Base-by-base conservation (phyloP, 1,140 invertebrate species). In the Teleogryllus occipitalis region DNA sequence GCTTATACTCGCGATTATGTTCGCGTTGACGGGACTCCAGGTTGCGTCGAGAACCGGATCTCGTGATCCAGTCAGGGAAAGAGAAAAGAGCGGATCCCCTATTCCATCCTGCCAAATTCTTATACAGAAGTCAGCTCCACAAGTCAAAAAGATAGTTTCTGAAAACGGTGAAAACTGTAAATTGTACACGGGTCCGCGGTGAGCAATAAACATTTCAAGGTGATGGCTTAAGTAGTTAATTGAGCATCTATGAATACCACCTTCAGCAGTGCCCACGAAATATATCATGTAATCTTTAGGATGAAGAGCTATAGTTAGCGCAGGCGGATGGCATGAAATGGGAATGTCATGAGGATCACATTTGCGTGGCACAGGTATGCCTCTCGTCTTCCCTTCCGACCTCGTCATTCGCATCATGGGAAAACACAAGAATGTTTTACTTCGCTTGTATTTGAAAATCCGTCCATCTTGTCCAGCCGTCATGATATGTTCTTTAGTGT, bases 1-100 rank as follows among this genome's bases (percentile, higher is more conserved):
- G 74, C 91, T 92, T 0, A 93, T 90, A 0, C 91, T 93, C 6
- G 94, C 92, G 78, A 97, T 89, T 6, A 97, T 91, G 0, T 94
- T 95, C 0, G 95, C 93, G 82, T 95, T 94, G 8, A 90, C 91
- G 0, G 94, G 95, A 82, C 93, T 92, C 92, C 95, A 97, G 1
- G 89, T 88, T 8, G 92, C 91, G 78, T 90, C 92, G 82, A 89
- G 89, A 0, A 94, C 90, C 0, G 91, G 89, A 0, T 86, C 86
- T 84, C 87, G 88, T 72, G 84, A 87, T 80, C 87, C 88, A 0
- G 84, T 85, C 8, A 93, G 83, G 1, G 89, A 90, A 8, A 93
- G 83, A 2, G 89, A 90, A 8, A 93, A 88, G 0, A 95, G 86
- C 0, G 93, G 92, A 81, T 91, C 87, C 0, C 87, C 85, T 22